These are phyloP conservation scores for Drosophila suzukii DNA, from an alignment of 1,140 invertebrate genomes.

Conservation along the genomic window DNA sequence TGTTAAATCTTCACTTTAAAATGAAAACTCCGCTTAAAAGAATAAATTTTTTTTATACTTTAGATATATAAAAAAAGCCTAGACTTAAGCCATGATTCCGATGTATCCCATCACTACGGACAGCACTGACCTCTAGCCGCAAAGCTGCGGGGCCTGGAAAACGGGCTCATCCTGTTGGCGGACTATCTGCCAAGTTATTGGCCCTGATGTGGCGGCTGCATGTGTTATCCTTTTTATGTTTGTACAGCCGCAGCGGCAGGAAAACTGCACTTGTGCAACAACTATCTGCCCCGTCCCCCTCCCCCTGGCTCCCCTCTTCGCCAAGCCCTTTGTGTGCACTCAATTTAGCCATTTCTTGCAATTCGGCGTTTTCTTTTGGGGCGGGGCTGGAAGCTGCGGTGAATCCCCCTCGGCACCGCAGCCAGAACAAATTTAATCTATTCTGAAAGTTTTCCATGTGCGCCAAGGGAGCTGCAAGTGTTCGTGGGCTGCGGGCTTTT, in stretches of 20 bases:
- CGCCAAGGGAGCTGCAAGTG: constrained; percentile 48
- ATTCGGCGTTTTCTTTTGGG: constrained; percentile 44
- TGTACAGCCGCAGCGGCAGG: constrained; percentile 24
- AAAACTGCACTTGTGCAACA: constrained; percentile 65
- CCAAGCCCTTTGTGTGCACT: constrained; percentile 54
- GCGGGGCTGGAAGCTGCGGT: constrained; percentile 15
- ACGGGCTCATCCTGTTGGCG: constrained; percentile 29
- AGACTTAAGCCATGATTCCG: not conserved
- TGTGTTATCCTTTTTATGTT: constrained; percentile 59
- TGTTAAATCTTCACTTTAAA: no score
- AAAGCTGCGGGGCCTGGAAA: constrained; percentile 13
- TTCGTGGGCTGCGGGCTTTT: constrained; percentile 15
- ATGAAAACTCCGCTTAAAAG: no score
- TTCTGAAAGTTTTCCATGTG: constrained; percentile 60
- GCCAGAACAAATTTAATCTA: constrained; percentile 62
- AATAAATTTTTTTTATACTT: not conserved
- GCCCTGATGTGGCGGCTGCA: constrained; percentile 34
- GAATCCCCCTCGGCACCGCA: constrained; percentile 5
- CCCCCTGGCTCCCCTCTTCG: no score
- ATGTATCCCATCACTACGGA: not conserved
- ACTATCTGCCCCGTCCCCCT: constrained; percentile 2
- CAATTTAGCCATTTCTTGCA: constrained; percentile 69
- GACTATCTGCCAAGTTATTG: constrained; percentile 35
- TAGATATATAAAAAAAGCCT: not conserved
- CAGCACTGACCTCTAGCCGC: constrained; percentile 11